Base-by-base conservation (phyloP, 92 coral and sea anemone species). In the Zoanthus sociatus region DNA sequence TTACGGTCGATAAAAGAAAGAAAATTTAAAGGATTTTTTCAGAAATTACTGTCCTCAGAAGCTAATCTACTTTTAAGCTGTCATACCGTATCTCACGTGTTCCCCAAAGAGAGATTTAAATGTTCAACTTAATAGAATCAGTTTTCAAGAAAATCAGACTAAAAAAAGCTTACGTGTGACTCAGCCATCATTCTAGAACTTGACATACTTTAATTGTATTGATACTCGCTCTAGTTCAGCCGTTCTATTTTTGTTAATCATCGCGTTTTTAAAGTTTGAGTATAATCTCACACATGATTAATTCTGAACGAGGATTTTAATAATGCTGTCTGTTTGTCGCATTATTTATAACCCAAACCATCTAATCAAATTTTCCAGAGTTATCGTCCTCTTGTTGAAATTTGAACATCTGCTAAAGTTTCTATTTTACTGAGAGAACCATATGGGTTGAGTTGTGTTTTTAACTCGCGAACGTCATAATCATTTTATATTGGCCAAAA, bases 341-440 rank as follows among this genome's bases (percentile, higher is more conserved):
- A 54, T 32, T 30, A 77, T 14, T 77, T 77, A 77, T 55, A 33
- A 44, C 67, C 61, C 33, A 21, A 53, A 31, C 67, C 68, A 51
- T 77, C 53, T 77, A 30, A 21, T 53, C 82, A 77, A 30, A 26
- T 77, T 77, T 77, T 53, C 46, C 82, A 37, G 47, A 14, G 7
- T 30, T 77, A 2, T 33, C 67, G 26, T 77, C 67, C 50, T 77
- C 30, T 63, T 1, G 26, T 18, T 77, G 30, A 26, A 44, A 20
- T 20, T 75, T 46, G 3, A 47, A 46, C 61, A 20, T 21, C 0
- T 15, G 46, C 63, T 31, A 9, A 6, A 31, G 17, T 77, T 77
- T 48, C n/a, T 7, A 6, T 77, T 15, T 11, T 18, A 77, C 1
- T 26, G 26, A 11, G 9, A 50, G 10, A 50, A 11, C 55, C 7